These are phyloP conservation scores for Apeltes quadracus DNA, from an alignment of 2,113 vertebrate genomes.

Conservation along the genomic window DNA sequence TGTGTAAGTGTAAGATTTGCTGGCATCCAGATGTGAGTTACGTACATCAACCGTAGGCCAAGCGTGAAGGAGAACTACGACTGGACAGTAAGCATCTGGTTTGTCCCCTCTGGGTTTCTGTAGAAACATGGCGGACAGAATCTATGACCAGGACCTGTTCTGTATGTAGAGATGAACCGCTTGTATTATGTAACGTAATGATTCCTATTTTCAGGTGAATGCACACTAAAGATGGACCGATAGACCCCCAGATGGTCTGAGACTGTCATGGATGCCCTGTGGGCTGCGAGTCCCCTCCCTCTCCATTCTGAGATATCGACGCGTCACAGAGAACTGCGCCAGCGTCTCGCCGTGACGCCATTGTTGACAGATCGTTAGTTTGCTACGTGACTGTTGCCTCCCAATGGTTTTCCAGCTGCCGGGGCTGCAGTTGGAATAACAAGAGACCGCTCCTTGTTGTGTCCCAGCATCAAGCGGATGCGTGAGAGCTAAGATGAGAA, in stretches of 20 bases:
- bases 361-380: slow-evolving; percentile 12
- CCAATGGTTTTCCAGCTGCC: background rate
- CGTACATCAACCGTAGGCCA: background rate
- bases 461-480: slow-evolving; percentile 8
- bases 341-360: background rate
- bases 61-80: background rate
- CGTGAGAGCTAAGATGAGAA: too few species aligned
- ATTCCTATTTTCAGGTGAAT: background rate
- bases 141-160: background rate
- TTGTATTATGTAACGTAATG: background rate
- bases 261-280: background rate
- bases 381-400: slow-evolving; percentile 8
- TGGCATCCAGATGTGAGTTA: background rate
- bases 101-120: background rate
- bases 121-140: background rate
- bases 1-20: background rate
- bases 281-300: slow-evolving; percentile 5
- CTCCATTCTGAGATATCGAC: slow-evolving; percentile 21
- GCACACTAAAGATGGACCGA: background rate
- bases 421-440: slow-evolving; percentile 7
- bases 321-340: slow-evolving; percentile 7
- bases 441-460: background rate
- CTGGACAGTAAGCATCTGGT: background rate
- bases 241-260: background rate
- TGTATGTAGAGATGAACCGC: background rate